Conservation (phyloP, 1,140 invertebrate species). For the Asbolus verrucosus region DNA sequence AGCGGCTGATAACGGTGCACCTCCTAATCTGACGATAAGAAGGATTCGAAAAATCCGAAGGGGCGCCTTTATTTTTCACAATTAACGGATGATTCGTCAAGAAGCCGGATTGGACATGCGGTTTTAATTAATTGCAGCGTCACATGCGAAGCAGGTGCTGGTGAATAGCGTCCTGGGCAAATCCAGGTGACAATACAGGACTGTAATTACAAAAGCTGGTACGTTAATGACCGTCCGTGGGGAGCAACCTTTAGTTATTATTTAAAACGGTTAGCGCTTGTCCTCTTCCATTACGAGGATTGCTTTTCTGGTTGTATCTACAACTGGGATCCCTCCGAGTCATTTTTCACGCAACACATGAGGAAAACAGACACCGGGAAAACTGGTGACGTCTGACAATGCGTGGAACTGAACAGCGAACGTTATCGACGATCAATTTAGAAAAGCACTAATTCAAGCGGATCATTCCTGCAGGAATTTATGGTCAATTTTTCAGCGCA, state of each 20-base stretch:
- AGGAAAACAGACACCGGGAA: slow-evolving; percentile 16
- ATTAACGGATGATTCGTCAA: slow-evolving; percentile 11
- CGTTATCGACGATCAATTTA: slow-evolving; percentile 33
- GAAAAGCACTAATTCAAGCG: slow-evolving; percentile 33
- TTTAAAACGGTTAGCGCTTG: slow-evolving; percentile 29
- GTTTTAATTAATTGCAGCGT: slow-evolving; percentile 22
- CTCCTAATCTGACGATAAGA: slow-evolving; percentile 28
- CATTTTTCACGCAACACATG: slow-evolving; percentile 23
- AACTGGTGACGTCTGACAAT: slow-evolving; percentile 27
- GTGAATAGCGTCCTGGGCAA: slow-evolving; percentile 11
- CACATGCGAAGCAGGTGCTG: slow-evolving; percentile 18
- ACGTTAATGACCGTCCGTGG: slow-evolving; percentile 31
- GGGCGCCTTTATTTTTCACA: neutral
- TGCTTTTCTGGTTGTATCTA: slow-evolving; percentile 8
- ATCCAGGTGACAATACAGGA: slow-evolving; percentile 23
- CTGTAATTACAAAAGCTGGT: slow-evolving; percentile 24
- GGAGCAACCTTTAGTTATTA: slow-evolving; percentile 35
- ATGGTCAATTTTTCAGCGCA: slow-evolving; percentile 33
- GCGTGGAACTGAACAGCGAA: slow-evolving; percentile 23
- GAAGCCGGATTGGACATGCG: neutral
- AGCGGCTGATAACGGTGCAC: slow-evolving; percentile 17
- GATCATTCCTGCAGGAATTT: slow-evolving; percentile 34
- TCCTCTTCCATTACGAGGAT: slow-evolving; percentile 25
- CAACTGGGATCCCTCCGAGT: slow-evolving; percentile 3
- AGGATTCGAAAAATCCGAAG: too few species aligned